A percentile compares a stretch with the other conserved stretches of the same genome.
Conservation (phyloP, 2,113 vertebrate genomes). For the Desmodus rotundus region DNA sequence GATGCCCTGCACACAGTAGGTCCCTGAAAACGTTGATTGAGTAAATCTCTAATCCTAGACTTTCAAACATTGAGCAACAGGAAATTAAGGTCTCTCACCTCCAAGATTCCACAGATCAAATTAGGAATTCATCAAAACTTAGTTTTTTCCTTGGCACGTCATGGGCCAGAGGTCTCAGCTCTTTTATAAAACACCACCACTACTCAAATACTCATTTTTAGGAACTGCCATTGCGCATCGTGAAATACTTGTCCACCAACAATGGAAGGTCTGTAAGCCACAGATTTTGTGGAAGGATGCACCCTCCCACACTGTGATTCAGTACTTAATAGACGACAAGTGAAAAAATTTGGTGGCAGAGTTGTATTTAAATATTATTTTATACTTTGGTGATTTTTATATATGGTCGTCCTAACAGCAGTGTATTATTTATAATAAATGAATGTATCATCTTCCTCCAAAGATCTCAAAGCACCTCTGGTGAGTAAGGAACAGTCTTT, state of each 20-base stretch:
- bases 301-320: neutral
- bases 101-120: neutral
- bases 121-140: slow-evolving; percentile 20
- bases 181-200: neutral
- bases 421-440: neutral
- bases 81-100: neutral
- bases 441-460: neutral
- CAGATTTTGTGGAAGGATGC: neutral
- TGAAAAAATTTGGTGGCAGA: neutral
- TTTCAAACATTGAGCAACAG: neutral
- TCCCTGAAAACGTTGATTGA: neutral
- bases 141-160: slow-evolving; percentile 6
- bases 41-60: neutral
- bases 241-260: neutral
- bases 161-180: neutral
- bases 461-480: neutral
- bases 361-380: slow-evolving; percentile 20
- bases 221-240: neutral
- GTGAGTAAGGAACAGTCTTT: neutral
- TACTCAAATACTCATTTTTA: neutral
- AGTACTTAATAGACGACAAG: neutral
- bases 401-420: neutral
- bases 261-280: neutral
- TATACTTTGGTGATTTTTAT: neutral
- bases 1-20: neutral